phyloP scores from a whole-genome alignment of 2,113 vertebrate species.

The Terrapene triunguis region DNA sequence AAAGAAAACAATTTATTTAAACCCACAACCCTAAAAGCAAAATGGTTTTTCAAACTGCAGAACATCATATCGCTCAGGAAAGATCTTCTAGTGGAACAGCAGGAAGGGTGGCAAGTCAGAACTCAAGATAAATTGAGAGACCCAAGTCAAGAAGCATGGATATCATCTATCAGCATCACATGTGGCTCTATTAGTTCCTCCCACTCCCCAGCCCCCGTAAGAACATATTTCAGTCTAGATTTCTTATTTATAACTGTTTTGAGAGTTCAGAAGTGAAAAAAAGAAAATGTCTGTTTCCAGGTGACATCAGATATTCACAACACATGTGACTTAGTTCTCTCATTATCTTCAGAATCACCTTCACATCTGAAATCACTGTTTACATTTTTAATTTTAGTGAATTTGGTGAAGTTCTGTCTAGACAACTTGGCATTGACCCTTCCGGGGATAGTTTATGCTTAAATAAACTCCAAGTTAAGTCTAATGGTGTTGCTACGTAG shows the following conservation, averaged over 20 bases:
- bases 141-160: background rate
- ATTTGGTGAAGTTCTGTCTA: background rate
- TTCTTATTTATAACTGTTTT: background rate
- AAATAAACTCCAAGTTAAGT: background rate
- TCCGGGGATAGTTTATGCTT: fast-evolving
- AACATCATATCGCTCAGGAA: background rate
- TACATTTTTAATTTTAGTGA: background rate
- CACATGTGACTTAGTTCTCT: background rate
- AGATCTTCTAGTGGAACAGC: background rate
- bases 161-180: background rate
- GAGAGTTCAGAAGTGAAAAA: background rate
- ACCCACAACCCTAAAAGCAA: background rate
- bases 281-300: background rate
- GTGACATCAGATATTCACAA: fast-evolving
- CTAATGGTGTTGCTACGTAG: background rate
- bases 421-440: background rate
- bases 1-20: background rate
- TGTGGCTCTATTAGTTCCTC: background rate
- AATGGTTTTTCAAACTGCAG: background rate
- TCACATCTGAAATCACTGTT: background rate
- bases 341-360: background rate
- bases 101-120: background rate
- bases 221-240: background rate
- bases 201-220: background rate
- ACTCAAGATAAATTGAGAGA: background rate